These are phyloP conservation scores for Cardinalis cardinalis DNA, from an alignment of 2,113 vertebrate species.

Conservation along the genomic window DNA sequence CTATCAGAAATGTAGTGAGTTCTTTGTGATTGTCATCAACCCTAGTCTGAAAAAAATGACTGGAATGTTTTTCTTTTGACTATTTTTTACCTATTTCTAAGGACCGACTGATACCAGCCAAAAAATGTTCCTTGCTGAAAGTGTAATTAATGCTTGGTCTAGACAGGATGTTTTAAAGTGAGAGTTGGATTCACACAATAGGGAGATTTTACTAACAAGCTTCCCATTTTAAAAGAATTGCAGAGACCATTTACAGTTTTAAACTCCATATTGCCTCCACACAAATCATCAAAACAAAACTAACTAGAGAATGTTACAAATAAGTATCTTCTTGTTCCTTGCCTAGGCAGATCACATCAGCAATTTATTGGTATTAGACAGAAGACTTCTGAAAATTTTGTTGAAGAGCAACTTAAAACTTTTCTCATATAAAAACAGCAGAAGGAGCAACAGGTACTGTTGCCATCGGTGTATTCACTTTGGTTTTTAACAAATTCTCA, in stretches of 20 bases:
- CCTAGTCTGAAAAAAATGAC: not conserved
- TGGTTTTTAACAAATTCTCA: not conserved
- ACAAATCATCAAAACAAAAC: not conserved
- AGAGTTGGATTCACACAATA: not conserved
- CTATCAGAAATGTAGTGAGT: not conserved
- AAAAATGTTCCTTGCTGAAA: not conserved
- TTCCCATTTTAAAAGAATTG: not conserved
- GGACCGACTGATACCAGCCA: not conserved
- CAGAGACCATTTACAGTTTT: not conserved
- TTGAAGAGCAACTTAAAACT: conserved; percentile 48
- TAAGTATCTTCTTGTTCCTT: not conserved
- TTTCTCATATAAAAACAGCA: not conserved
- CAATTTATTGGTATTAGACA: not conserved
- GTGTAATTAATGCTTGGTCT: not conserved
- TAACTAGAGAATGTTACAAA: not conserved
- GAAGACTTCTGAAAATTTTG: conserved; percentile 59
- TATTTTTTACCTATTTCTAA: not conserved
- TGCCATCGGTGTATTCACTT: not conserved
- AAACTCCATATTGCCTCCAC: not conserved
- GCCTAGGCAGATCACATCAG: conserved; percentile 46
- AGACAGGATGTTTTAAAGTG: not conserved
- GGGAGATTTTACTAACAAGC: not conserved
- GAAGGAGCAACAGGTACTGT: conserved; percentile 40
- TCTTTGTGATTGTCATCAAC: not conserved
- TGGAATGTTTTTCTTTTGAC: not conserved